Percentiles rank a stretch among this genome's conserved stretches.
phyloP scores from a whole-genome alignment of 2,797 vertebrate species.

The Serranus cabrilla region DNA sequence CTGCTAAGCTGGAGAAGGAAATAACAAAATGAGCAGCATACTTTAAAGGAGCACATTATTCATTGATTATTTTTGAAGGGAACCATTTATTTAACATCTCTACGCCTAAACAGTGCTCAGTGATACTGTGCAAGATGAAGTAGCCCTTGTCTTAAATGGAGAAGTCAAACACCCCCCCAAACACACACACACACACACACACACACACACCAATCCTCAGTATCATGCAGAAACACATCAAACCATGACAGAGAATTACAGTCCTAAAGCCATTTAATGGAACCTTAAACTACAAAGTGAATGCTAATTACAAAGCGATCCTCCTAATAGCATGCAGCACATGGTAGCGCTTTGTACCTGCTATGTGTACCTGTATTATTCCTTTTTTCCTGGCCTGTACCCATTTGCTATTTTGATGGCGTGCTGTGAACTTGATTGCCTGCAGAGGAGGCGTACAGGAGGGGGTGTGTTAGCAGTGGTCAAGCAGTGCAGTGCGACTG shows the following conservation, averaged over 20 bases:
- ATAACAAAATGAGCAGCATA: not conserved
- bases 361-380: constrained; percentile 6
- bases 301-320: constrained; percentile 14
- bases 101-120: not conserved
- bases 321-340: constrained; percentile 3
- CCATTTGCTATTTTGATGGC: constrained; percentile 41
- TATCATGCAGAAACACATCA: constrained; percentile 38
- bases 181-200: too few species aligned
- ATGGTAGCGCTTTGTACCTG: constrained; percentile 19
- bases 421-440: constrained; percentile 65
- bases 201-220: too few species aligned
- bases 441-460: constrained; percentile 37
- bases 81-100: not conserved
- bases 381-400: not conserved
- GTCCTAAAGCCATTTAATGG: constrained; percentile 39
- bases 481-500: constrained; percentile 45
- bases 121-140: not conserved
- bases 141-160: not conserved
- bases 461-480: constrained; percentile 37
- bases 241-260: constrained; percentile 27
- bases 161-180: too few species aligned
- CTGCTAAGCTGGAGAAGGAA: not conserved
- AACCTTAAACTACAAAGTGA: constrained; percentile 46
- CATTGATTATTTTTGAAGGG: too few species aligned
- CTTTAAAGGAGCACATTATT: not conserved